Conservation (phyloP, 2,797 vertebrate genomes). For the Leptoclinus maculatus region DNA sequence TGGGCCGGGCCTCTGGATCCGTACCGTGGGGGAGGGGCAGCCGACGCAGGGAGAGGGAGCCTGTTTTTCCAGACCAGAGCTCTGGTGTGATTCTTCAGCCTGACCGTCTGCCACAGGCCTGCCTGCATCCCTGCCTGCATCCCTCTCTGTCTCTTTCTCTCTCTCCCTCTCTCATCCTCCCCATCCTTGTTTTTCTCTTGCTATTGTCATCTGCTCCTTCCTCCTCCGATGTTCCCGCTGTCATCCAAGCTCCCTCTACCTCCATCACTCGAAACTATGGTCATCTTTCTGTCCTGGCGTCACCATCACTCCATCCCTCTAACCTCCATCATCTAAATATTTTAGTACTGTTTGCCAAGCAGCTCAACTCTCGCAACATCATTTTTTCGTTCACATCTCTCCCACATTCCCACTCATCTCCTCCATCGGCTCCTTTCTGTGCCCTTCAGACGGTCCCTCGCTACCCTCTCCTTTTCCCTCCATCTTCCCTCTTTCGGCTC, state of each 20-base stretch:
- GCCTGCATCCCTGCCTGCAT: slow-evolving; percentile 60
- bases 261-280: slow-evolving; percentile 37
- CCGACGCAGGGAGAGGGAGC: slow-evolving; percentile 75
- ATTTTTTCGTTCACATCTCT: slow-evolving; percentile 50
- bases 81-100: slow-evolving; percentile 73
- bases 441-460: slow-evolving; percentile 72
- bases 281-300: slow-evolving; percentile 45
- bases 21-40: slow-evolving; percentile 83
- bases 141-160: slow-evolving; percentile 44
- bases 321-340: slow-evolving; percentile 52
- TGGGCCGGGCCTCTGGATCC: slow-evolving; percentile 81
- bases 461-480: slow-evolving; percentile 66
- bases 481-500: slow-evolving; percentile 58
- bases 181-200: slow-evolving; percentile 59
- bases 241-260: slow-evolving; percentile 57
- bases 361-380: slow-evolving; percentile 23
- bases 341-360: slow-evolving; percentile 51
- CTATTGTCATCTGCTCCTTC: slow-evolving; percentile 38
- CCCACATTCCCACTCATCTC: slow-evolving; percentile 48
- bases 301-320: slow-evolving; percentile 42
- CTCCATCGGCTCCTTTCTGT: slow-evolving; percentile 59
- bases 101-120: slow-evolving; percentile 73
- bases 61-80: slow-evolving; percentile 80
- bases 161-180: slow-evolving; percentile 47
- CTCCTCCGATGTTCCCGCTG: slow-evolving; percentile 60